A percentile compares a stretch with the other conserved stretches of the same genome.
phyloP scores from a whole-genome alignment of 2,888 invertebrate species.

The Callosobruchus maculatus region DNA sequence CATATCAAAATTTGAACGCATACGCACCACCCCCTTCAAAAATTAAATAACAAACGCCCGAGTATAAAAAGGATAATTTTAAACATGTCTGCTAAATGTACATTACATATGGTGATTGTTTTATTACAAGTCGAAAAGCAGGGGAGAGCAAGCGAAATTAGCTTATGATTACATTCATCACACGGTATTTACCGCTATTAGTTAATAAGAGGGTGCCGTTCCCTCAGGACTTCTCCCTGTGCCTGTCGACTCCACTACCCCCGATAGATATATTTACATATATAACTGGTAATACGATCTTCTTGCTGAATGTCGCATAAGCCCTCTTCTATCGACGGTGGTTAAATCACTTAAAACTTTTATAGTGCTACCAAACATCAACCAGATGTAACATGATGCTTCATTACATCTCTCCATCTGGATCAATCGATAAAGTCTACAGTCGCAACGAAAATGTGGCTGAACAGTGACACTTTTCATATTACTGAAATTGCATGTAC shows the following conservation, averaged over 20 bases:
- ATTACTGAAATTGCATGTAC: too few relatives aligned
- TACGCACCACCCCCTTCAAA: not conserved
- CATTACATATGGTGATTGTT: constrained; percentile 47
- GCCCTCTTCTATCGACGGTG: constrained; percentile 13
- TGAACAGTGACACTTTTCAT: too few relatives aligned
- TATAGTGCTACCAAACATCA: not conserved
- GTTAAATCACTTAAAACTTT: constrained; percentile 20
- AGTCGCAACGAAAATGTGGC: not conserved
- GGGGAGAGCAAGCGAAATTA: constrained; percentile 42
- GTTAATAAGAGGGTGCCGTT: constrained; percentile 46
- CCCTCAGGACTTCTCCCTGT: constrained; percentile 35
- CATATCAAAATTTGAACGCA: not conserved
- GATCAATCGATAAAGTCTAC: not conserved
- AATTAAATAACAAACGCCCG: constrained; percentile 26
- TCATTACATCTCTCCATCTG: not conserved
- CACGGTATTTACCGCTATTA: constrained; percentile 52
- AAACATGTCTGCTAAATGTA: constrained; percentile 34
- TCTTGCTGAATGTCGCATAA: constrained; percentile 27
- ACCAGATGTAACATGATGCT: not conserved
- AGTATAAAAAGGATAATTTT: constrained; percentile 32
- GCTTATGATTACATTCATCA: constrained; percentile 51
- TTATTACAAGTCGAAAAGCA: constrained; percentile 41
- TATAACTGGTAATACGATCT: constrained; percentile 41
- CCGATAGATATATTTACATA: constrained; percentile 40
- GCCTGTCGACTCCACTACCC: constrained; percentile 27